Evolutionary conservation across 1,140 invertebrate genomes (phyloP).

Genomic region (Metopolophium dirhodum): DNA sequence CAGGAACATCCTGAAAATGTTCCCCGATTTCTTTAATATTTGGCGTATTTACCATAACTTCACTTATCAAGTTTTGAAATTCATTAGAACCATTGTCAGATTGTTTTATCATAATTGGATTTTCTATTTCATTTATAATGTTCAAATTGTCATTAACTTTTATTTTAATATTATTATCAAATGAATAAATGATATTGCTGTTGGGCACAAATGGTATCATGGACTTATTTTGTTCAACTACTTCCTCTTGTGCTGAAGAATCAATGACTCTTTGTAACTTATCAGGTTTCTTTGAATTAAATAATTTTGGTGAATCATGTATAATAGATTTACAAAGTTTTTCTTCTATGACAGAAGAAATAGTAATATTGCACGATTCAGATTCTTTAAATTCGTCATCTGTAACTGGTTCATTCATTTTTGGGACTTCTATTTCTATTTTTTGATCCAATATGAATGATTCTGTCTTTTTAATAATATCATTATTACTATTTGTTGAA

Average conservation of each 20-base stretch:
- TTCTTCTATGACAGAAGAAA: constrained; percentile 64
- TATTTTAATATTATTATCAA: not conserved
- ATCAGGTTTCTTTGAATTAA: not conserved
- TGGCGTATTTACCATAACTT: not conserved
- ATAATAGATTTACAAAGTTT: constrained; percentile 25
- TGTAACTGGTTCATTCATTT: constrained; percentile 35
- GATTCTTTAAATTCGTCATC: constrained; percentile 88
- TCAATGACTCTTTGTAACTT: not conserved
- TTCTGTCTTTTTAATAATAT: not conserved
- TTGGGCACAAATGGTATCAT: not conserved
- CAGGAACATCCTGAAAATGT: not conserved
- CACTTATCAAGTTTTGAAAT: not conserved
- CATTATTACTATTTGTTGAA: not conserved
- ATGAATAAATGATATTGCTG: not conserved
- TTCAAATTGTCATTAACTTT: not conserved
- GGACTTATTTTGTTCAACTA: not conserved
- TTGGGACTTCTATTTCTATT: not conserved
- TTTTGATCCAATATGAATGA: not conserved
- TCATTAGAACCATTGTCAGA: not conserved
- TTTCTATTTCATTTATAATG: not conserved
- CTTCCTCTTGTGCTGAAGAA: not conserved
- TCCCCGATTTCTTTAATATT: not conserved
- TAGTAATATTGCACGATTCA: constrained; percentile 81
- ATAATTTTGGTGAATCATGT: constrained; percentile 30
- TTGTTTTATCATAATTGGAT: not conserved